Base-by-base conservation (phyloP, 2,888 invertebrate genomes). In the Lottia scabra region DNA sequence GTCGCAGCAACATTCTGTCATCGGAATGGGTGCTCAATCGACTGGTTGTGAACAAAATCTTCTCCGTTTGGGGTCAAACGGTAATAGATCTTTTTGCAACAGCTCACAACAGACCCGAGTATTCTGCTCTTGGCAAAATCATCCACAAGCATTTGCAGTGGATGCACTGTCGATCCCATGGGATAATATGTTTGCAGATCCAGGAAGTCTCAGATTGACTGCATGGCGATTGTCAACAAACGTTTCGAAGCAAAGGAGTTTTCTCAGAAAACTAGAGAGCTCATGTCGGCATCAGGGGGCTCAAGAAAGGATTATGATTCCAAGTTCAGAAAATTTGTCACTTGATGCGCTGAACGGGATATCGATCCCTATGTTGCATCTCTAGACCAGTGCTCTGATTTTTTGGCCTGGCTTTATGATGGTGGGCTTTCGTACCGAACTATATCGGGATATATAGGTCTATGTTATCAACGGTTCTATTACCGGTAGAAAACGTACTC, bases 21-120 rank as follows among this genome's bases (percentile, higher is more conserved):
- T 71, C 75, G 65, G 74, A 77, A 43, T 77, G 77, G 79, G 67
- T 65, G 8, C 62, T 77, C 23, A 67, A 73, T 74, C 70, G 26
- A 26, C 27, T n/a, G 48, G 66, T 75, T 10, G 27, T 66, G 8
- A 26, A 67, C 2, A n/a, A 30, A 23, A 48, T 75, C 8, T 72
- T 75, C 44, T 15, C 15, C n/a, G 16, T 27, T 10, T 64, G 63
- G 65, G 65, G 45, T 27, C 27, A 30, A 19, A 68, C 74, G 27
- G 12, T 68, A 44, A 48, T 74, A 46, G 75, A 73, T 63, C 65
- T 75, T 4, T 72, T 70, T 70, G 70, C 75, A 6, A 48, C 70
- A 15, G 43, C 19, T 19, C 26, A 69, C 44, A 72, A 72, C 63
- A 75, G 30, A 16, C 19, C 16, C 65, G 19, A 26, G 46, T 70